A percentile compares a stretch with the other conserved stretches of the same genome.
Conservation (phyloP, 2,113 vertebrate genomes). For the Colaptes auratus region DNA sequence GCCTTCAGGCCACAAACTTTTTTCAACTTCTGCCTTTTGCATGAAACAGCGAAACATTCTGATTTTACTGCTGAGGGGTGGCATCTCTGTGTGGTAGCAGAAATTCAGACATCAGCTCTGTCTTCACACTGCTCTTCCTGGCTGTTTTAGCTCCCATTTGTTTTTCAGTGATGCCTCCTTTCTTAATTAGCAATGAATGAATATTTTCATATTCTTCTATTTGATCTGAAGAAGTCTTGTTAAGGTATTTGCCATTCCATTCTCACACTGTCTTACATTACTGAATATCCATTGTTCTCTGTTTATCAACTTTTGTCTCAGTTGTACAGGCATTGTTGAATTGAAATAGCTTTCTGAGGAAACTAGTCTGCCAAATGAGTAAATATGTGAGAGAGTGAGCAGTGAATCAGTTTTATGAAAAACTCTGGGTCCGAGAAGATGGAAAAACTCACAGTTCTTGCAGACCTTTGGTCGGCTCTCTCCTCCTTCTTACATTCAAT, state of each 20-base stretch:
- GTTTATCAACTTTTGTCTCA: constrained; percentile 42
- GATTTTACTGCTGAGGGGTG: not conserved
- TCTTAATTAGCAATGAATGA: not conserved
- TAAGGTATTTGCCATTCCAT: constrained; percentile 50
- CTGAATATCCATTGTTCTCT: not conserved
- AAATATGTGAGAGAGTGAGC: constrained; percentile 11
- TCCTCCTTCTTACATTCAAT: not conserved
- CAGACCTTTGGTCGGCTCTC: not conserved
- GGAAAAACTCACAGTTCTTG: not conserved
- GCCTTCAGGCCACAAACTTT: not conserved
- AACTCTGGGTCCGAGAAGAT: too few species aligned
- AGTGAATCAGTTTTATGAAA: not conserved
- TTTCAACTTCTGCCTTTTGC: not conserved
- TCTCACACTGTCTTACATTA: constrained; percentile 13
- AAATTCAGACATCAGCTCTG: not conserved
- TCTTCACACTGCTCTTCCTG: not conserved
- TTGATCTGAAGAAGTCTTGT: constrained; percentile 3
- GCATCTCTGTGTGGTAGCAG: not conserved
- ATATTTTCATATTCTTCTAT: not conserved
- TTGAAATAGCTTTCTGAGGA: constrained; percentile 38
- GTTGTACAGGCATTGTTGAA: constrained; percentile 33
- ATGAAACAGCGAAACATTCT: not conserved
- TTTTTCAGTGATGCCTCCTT: not conserved
- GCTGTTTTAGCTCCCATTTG: not conserved
- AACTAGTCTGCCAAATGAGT: constrained; percentile 50